These are phyloP conservation scores for Scartelaos histophorus DNA, from an alignment of 2,113 vertebrate genomes.

Conservation along the genomic window DNA sequence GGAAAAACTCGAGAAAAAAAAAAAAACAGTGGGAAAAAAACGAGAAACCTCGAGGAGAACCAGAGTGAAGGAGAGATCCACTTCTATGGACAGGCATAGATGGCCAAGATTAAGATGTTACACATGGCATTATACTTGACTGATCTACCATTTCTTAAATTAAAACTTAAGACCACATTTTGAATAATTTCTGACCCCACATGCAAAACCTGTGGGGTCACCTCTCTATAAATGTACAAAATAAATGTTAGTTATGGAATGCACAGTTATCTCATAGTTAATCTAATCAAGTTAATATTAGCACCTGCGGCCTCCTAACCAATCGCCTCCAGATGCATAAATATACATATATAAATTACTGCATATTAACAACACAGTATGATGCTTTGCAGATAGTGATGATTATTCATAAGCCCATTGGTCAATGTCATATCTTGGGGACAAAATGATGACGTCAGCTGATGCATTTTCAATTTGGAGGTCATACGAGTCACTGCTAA, in stretches of 20 bases:
- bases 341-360: background rate
- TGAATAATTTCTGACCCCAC: no score
- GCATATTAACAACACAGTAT: background rate
- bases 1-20: no score
- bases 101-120: no score
- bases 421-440: background rate
- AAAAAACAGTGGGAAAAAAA: no score
- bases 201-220: no score
- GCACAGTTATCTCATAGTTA: background rate
- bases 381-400: background rate
- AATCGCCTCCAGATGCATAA: background rate
- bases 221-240: no score
- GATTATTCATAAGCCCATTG: background rate
- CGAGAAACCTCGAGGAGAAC: no score
- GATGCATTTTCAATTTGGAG: slow-evolving; percentile 47
- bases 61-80: no score
- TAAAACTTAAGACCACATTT: no score
- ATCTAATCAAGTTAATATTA: background rate
- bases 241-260: background rate
- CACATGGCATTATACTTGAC: no score
- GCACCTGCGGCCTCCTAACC: background rate
- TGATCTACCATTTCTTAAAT: no score
- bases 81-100: no score
- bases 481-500: slow-evolving; percentile 50
- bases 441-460: background rate